Evolutionary conservation across 2,888 invertebrate genomes (phyloP), one percentile per base, ranked within the genome.

Genomic region (Lissonota sp.): DNA sequence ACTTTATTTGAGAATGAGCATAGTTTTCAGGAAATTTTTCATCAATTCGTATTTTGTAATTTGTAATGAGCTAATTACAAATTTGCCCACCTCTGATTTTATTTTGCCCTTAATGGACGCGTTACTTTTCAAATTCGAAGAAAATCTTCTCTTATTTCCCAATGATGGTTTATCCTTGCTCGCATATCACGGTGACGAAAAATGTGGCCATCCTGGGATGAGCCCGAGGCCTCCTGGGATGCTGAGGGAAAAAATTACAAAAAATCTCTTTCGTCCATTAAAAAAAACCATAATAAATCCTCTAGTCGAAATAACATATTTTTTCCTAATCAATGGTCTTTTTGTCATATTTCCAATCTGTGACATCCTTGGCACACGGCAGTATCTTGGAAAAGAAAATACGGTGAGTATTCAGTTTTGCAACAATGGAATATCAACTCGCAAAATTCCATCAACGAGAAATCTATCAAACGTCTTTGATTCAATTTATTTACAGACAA

Each of bases 381-480:
- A 96, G 96, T 94, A 96, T 96, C 94, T 94, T 96, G 96, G 96
- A 96, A 94, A 96, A 95, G 94, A 96, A 96, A 95, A 95, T 96
- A 94, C 95, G 96, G 96, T 96, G 95, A 95, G 96, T 94, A 84
- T 75, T 62, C 74, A 40, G 67, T 67, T 78, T 60, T 70, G 3
- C 42, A 10, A 39, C 40, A 44, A 39, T 69, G 26, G 26, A 26
- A 26, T 26, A 26, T 6, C 16, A 42, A 62, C 39, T 62, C 16
- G 40, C 46, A 67, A 67, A 57, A 42, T 58, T 70, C 7, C 39
- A 5, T 66, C 44, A 64, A 37, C 14, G 1, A 2, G 26, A 26
- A 26, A 26, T 26, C 26, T n/a, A 26, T 26, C 26, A 2, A 26
- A n/a, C n/a, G n/a, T n/a, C n/a, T n/a, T n/a, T n/a, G n/a, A n/a